These are phyloP conservation scores for Caranx melampygus DNA, from an alignment of 2,113 vertebrate species.

Conservation along the genomic window DNA sequence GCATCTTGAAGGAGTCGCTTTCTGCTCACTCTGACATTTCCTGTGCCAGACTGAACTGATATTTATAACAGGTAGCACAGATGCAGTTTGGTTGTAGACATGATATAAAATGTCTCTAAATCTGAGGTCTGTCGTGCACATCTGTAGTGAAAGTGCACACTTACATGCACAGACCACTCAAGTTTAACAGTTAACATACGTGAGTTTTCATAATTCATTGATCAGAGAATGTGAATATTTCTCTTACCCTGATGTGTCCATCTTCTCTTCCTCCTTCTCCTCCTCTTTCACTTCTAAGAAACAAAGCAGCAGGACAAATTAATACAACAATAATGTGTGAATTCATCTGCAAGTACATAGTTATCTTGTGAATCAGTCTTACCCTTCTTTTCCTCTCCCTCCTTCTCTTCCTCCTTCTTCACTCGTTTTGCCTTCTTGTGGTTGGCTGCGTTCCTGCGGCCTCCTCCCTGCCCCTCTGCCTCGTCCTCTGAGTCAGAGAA, in stretches of 20 bases:
- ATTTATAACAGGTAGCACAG: too few relatives aligned
- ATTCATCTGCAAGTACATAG: neutral
- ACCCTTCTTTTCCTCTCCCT: constrained; percentile 98
- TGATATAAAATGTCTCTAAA: too few relatives aligned
- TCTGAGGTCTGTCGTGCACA: too few relatives aligned
- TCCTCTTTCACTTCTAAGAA: constrained; percentile 83
- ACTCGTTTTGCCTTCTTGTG: constrained; percentile 95
- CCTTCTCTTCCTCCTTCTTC: constrained; percentile 96
- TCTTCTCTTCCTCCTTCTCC: constrained; percentile 83
- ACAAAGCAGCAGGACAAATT: constrained; percentile 1
- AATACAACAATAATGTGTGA: neutral
- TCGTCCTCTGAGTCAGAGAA: constrained; percentile 98
- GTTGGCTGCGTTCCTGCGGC: constrained; percentile 92
- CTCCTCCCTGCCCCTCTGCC: constrained; percentile 87
- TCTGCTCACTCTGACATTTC: too few relatives aligned
- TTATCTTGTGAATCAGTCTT: constrained; percentile 10
- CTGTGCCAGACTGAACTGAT: too few relatives aligned
- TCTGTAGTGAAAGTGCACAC: too few relatives aligned
- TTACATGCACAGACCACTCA: too few relatives aligned
- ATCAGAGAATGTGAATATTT: too few relatives aligned
- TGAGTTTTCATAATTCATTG: too few relatives aligned
- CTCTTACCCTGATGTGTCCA: constrained; percentile 84
- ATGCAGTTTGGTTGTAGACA: too few relatives aligned
- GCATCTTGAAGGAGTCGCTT: too few relatives aligned
- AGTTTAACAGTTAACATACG: too few relatives aligned